Base-by-base conservation (phyloP, 1,140 invertebrate genomes). In the Melipona quadrifasciata region DNA sequence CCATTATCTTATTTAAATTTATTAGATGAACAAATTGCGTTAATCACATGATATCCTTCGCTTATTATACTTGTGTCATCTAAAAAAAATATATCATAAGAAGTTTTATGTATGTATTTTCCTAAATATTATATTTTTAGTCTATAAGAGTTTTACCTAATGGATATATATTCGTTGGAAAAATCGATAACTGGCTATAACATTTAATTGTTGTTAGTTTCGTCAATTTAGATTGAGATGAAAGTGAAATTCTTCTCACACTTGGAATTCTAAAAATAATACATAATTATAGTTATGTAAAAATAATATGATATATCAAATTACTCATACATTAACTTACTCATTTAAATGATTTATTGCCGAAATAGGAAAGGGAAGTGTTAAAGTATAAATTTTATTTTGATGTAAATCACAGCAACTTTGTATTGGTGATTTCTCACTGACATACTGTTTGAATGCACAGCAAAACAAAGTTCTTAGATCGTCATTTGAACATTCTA, bases 181-280 rank as follows among this genome's bases (percentile, higher is more conserved):
- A 93, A 84, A 94, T 91, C 5, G 92, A 89, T 12, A 70, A 80
- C 21, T 76, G 89, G 75, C 91, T 92, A 51, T 91, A 94, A 84
- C 90, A 82, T 58, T 68, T 88, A 24, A 89, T 90, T 21, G 91
- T 89, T 64, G 85, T 92, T 55, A 89, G 79, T 77, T 82, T 90
- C 12, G 86, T 86, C 27, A 86, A 80, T 51, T 75, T 74, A 24
- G 67, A 87, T 39, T 82, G 58, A 39, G 87, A 91, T 0, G 85
- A 86, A n/a, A 94, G 78, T 80, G 89, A 87, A 47, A 89, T 79
- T 74, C 86, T 89, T 82, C 91, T 91, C 8, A 90, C n/a, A 51
- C 87, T 86, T 27, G 91, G 91, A 27, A 84, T 67, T 34, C 93
- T 94, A 61, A 71, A 92, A 87, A 31, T 24, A 85, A 68, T 17